Evolutionary conservation across 2,797 vertebrate species (phyloP).

Genomic region (Brachyalestes nurse): DNA sequence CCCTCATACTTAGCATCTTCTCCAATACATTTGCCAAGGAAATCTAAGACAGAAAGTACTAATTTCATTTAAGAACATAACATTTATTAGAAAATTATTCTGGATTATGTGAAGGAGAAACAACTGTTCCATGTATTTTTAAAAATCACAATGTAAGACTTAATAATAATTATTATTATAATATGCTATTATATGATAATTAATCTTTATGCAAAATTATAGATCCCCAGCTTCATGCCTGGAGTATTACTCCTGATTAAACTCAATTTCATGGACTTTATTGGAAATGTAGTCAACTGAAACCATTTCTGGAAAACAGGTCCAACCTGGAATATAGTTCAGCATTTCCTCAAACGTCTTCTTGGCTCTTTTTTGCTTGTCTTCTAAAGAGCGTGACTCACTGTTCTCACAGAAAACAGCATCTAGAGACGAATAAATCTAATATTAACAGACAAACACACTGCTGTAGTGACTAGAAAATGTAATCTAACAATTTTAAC

Average conservation of each 20-base stretch:
- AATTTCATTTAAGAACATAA: neutral
- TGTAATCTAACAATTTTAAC: neutral
- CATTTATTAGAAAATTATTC: neutral
- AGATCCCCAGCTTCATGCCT: neutral
- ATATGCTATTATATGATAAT: neutral
- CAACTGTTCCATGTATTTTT: neutral
- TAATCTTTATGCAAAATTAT: neutral
- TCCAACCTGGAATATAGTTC: slow-evolving; percentile 89
- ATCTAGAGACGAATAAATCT: slow-evolving; percentile 72
- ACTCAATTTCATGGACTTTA: too few relatives aligned
- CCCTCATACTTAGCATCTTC: slow-evolving; percentile 89
- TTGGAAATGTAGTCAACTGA: too few relatives aligned
- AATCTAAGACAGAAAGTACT: slow-evolving; percentile 75
- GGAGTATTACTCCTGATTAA: neutral
- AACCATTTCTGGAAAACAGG: too few relatives aligned
- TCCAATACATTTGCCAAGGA: slow-evolving; percentile 86
- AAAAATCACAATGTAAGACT: neutral
- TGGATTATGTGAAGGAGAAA: neutral
- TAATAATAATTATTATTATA: neutral
- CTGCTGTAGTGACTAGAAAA: neutral
- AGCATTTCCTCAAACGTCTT: slow-evolving; percentile 93
- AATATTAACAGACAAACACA: neutral
- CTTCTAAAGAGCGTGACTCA: slow-evolving; percentile 79
- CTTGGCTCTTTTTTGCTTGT: slow-evolving; percentile 86
- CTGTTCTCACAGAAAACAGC: slow-evolving; percentile 90